phyloP scores from a whole-genome alignment of 2,888 invertebrate species.

The Dione vanillae region DNA sequence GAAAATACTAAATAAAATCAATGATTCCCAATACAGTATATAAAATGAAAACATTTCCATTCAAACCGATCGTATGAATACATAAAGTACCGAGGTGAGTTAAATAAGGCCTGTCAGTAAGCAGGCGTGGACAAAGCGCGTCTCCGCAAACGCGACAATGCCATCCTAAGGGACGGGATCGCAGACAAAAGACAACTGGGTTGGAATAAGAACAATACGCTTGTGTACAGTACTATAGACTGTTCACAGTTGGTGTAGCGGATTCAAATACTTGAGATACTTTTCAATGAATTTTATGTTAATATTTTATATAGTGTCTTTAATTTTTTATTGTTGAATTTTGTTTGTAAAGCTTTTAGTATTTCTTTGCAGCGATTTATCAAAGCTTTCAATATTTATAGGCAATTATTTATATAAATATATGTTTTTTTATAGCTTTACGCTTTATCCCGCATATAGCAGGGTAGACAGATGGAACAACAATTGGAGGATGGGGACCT shows the following conservation, averaged over 20 bases:
- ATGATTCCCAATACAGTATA: not conserved
- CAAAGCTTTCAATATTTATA: no score
- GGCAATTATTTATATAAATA: no score
- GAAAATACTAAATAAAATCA: no score
- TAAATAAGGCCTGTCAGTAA: not conserved
- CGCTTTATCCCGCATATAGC: no score
- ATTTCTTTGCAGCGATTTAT: no score
- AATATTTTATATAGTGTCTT: no score
- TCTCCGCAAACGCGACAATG: not conserved
- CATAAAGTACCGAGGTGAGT: not conserved
- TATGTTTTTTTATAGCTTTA: no score
- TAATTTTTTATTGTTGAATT: no score
- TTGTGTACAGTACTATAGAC: not conserved
- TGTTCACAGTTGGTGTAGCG: not conserved
- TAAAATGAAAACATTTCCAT: not conserved
- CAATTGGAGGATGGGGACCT: no score
- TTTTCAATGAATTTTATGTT: no score
- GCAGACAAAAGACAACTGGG: not conserved
- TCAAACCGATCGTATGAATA: not conserved
- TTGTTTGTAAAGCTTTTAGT: no score
- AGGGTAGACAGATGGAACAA: no score
- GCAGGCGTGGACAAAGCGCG: slow-evolving; percentile 1
- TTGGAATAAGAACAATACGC: not conserved
- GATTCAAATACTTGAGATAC: not conserved
- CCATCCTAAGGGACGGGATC: not conserved